Conservation (phyloP, 2,113 vertebrate species). For the Leptosomus discolor region DNA sequence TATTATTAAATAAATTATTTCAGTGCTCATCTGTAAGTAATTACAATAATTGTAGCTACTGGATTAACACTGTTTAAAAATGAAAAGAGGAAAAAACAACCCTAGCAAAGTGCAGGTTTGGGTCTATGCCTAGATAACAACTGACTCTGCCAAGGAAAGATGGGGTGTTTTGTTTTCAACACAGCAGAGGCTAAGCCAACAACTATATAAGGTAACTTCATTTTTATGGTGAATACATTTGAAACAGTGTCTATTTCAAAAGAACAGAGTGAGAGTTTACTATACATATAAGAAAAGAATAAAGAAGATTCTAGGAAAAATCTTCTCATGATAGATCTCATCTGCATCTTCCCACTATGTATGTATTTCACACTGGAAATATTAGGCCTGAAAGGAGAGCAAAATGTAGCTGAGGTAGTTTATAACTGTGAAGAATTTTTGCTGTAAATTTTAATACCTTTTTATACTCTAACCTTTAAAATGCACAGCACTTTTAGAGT, state of each 20-base stretch:
- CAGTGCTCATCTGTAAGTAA: background rate
- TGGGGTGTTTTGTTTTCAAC: conserved; percentile 13
- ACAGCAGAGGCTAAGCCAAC: background rate
- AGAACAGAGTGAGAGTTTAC: background rate
- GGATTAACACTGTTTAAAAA: conserved; percentile 21
- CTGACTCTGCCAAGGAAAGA: background rate
- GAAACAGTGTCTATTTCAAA: background rate
- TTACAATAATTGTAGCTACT: background rate
- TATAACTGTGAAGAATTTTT: background rate
- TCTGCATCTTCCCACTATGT: background rate
- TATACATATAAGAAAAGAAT: background rate
- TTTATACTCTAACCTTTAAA: background rate
- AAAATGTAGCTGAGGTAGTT: background rate
- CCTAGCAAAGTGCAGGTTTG: background rate
- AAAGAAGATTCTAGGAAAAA: background rate
- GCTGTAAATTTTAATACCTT: background rate
- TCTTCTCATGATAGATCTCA: background rate
- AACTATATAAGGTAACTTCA: background rate
- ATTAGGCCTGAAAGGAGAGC: background rate
- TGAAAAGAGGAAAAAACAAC: background rate
- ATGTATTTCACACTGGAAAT: background rate
- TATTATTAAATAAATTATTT: background rate
- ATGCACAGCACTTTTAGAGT: background rate
- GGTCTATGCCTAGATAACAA: background rate
- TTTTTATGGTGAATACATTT: background rate